These are phyloP conservation scores for Sebastes hubbsi DNA, from an alignment of 2,797 vertebrate species.

Conservation along the genomic window DNA sequence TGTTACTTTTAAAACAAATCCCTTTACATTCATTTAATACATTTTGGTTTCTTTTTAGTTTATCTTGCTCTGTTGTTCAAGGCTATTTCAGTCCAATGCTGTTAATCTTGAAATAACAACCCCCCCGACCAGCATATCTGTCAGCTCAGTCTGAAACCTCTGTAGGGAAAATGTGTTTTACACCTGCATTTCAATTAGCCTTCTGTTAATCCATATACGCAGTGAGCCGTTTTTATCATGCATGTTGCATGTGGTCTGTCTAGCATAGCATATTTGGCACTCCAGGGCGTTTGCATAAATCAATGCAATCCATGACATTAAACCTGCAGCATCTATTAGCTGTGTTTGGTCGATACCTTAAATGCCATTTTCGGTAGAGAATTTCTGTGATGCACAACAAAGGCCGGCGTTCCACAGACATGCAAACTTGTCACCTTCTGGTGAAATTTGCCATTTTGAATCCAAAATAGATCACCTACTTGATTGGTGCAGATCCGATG, in stretches of 20 bases:
- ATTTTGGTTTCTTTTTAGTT: constrained; percentile 13
- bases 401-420: neutral
- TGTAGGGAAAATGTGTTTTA: constrained; percentile 18
- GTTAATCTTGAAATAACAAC: constrained; percentile 57
- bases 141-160: constrained; percentile 41
- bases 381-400: constrained; percentile 7
- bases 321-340: constrained; percentile 45
- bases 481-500: no score
- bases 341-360: constrained; percentile 40
- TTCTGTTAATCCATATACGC: constrained; percentile 44
- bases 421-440: neutral
- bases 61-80: constrained; percentile 44
- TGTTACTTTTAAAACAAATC: neutral
- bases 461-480: no score
- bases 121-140: constrained; percentile 32
- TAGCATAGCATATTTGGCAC: constrained; percentile 38
- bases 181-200: constrained; percentile 54
- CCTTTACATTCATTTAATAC: neutral
- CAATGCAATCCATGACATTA: constrained; percentile 66
- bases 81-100: constrained; percentile 31
- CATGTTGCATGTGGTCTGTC: constrained; percentile 45
- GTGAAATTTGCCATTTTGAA: no score
- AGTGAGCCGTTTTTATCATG: constrained; percentile 43
- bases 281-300: constrained; percentile 65
- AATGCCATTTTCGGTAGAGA: constrained; percentile 26